A percentile compares a stretch with the other conserved stretches of the same genome.
Conservation (phyloP, 2,797 vertebrate genomes). For the Poecilia gillii region DNA sequence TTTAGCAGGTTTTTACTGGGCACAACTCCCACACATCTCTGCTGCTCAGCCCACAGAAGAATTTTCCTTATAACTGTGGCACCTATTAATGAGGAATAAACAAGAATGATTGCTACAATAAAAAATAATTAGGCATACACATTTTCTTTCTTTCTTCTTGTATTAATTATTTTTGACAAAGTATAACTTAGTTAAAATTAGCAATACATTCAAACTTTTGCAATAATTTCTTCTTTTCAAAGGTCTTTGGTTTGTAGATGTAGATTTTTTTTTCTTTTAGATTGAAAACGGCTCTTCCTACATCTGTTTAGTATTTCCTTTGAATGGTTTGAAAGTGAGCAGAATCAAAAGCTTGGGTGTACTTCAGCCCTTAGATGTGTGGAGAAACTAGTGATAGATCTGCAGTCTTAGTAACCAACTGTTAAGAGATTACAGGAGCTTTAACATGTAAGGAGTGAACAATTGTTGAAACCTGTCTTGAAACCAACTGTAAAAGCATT, state of each 20-base stretch:
- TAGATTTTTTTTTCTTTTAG: not conserved
- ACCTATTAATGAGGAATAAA: not conserved
- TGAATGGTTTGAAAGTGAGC: slow-evolving; percentile 22
- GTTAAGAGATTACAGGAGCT: slow-evolving; percentile 46
- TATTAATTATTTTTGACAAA: not conserved
- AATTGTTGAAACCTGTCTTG: slow-evolving; percentile 38
- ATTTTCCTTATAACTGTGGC: not conserved
- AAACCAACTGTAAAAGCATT: slow-evolving; percentile 20
- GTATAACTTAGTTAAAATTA: not conserved
- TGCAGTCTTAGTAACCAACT: slow-evolving; percentile 33
- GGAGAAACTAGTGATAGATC: slow-evolving; percentile 40
- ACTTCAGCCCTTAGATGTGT: slow-evolving; percentile 15
- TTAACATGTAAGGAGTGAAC: slow-evolving; percentile 22
- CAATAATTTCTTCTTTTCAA: not conserved
- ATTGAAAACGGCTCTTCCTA: not conserved
- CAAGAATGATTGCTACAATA: not conserved
- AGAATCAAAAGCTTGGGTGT: slow-evolving; percentile 22
- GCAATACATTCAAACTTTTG: not conserved
- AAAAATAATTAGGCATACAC: not conserved
- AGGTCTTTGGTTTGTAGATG: not conserved
- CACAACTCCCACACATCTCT: not conserved
- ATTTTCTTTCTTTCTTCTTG: not conserved
- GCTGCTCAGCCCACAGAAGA: not conserved
- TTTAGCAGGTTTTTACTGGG: not conserved
- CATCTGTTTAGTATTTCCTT: slow-evolving; percentile 22